Conservation (phyloP, 2,113 vertebrate genomes). For the Chloropsis cyanopogon region DNA sequence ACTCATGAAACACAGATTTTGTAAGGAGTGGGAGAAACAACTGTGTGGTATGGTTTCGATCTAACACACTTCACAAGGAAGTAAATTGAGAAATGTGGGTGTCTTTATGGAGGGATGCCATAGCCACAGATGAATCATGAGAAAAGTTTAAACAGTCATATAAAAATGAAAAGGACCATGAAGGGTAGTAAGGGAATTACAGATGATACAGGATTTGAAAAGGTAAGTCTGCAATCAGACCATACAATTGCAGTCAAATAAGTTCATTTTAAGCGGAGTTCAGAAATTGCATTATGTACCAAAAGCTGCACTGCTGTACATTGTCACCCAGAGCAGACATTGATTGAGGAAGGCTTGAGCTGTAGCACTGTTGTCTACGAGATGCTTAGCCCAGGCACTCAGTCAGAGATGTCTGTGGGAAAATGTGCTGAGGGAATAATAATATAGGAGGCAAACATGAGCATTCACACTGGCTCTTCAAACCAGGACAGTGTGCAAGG, state of each 20-base stretch:
- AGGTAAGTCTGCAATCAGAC: neutral
- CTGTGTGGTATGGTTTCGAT: constrained; percentile 23
- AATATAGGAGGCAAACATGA: neutral
- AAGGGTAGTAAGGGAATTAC: neutral
- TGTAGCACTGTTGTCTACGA: neutral
- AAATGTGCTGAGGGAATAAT: neutral
- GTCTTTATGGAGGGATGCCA: neutral
- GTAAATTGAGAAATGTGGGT: constrained; percentile 31
- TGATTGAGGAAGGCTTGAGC: neutral
- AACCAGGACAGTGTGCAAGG: neutral
- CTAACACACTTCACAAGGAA: constrained; percentile 6
- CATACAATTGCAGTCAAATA: neutral
- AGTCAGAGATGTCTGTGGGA: neutral
- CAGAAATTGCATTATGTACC: neutral
- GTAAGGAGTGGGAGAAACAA: constrained; percentile 1
- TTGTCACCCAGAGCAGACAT: neutral
- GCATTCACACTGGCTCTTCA: neutral
- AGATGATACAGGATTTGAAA: neutral
- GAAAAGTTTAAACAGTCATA: neutral
- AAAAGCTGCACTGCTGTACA: neutral
- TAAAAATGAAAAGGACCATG: neutral
- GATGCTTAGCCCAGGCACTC: neutral
- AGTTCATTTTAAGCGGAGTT: neutral
- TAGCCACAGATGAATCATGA: constrained; percentile 27
- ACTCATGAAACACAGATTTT: neutral